Conservation (phyloP, 2,113 vertebrate species). For the Crotophaga sulcirostris region DNA sequence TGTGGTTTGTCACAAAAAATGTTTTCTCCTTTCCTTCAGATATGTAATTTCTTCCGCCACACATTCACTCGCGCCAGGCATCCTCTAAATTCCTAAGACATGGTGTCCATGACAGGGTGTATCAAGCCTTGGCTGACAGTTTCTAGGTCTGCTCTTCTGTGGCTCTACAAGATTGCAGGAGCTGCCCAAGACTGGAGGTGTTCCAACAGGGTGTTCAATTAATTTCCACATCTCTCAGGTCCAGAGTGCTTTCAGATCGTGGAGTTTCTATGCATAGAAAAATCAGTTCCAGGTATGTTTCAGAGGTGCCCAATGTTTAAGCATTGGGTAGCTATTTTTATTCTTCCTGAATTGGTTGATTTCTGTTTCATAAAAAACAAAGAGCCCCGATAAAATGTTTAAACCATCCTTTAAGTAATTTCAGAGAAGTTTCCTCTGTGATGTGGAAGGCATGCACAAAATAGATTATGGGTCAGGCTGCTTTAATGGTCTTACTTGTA, state of each 20-base stretch:
- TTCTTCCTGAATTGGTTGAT: not conserved
- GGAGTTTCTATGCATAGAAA: not conserved
- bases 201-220: not conserved
- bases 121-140: not conserved
- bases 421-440: not conserved
- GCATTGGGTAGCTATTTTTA: not conserved
- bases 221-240: not conserved
- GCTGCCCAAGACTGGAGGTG: not conserved
- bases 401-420: not conserved
- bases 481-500: not conserved
- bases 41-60: not conserved
- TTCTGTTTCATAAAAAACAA: not conserved
- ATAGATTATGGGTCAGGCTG: not conserved
- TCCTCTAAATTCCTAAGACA: not conserved
- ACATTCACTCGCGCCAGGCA: not conserved
- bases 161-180: not conserved
- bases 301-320: not conserved
- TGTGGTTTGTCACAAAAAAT: not conserved
- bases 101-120: not conserved
- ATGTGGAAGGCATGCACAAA: not conserved
- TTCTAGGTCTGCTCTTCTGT: not conserved
- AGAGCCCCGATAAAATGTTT: not conserved
- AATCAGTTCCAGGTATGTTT: not conserved
- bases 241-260: not conserved
- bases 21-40: not conserved